Conservation (phyloP, 2,888 invertebrate genomes). For the Drosophila mimica region DNA sequence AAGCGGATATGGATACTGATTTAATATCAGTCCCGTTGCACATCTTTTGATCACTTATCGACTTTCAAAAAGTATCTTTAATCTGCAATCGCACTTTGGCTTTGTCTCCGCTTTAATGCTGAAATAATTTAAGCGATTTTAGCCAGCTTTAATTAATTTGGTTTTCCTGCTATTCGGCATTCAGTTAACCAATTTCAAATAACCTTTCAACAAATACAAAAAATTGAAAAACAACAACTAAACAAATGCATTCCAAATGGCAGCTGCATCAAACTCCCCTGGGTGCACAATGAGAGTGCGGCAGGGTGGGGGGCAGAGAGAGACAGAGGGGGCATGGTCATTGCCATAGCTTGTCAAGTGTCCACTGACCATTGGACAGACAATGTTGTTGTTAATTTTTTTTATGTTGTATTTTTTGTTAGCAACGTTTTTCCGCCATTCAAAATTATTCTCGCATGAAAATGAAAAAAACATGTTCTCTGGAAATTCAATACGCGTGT, state of each 20-base stretch:
- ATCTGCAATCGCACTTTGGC: not conserved
- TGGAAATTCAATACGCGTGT: slow-evolving; percentile 76
- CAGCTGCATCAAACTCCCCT: slow-evolving; percentile 43
- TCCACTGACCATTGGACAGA: slow-evolving; percentile 38
- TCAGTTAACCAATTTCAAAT: slow-evolving; percentile 49
- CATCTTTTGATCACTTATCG: not conserved
- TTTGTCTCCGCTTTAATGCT: not conserved
- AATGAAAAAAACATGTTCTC: slow-evolving; percentile 74
- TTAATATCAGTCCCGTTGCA: not conserved
- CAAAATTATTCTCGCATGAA: slow-evolving; percentile 78
- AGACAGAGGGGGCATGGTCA: slow-evolving; percentile 40
- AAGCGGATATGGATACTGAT: not conserved
- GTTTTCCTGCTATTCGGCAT: slow-evolving; percentile 37
- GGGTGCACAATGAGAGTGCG: not conserved
- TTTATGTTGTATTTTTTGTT: slow-evolving; percentile 40
- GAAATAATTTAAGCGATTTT: not conserved
- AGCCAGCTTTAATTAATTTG: slow-evolving; percentile 23
- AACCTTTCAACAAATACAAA: slow-evolving; percentile 34
- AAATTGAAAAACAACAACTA: slow-evolving; percentile 2
- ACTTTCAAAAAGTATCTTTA: not conserved
- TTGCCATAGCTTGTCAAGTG: slow-evolving; percentile 53
- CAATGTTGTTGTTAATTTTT: slow-evolving; percentile 32
- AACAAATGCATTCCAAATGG: slow-evolving; percentile 41
- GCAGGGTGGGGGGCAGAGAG: fast-evolving
- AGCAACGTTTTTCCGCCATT: slow-evolving; percentile 67